A percentile compares a stretch with the other conserved stretches of the same genome.
Conservation (phyloP, 2,113 vertebrate genomes). For the Pterophyllum scalare region DNA sequence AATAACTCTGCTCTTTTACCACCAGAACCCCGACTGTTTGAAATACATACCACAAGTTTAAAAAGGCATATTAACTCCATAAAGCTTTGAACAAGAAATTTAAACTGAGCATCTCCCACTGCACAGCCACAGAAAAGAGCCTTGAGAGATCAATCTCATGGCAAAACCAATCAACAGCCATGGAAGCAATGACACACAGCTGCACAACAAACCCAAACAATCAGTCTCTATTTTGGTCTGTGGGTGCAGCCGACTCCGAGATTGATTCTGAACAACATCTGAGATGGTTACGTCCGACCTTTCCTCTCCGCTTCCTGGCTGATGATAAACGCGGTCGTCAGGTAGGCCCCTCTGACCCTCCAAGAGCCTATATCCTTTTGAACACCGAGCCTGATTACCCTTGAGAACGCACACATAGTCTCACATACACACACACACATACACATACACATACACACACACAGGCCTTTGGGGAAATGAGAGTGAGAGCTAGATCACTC, state of each 20-base stretch:
- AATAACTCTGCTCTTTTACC: constrained; percentile 15
- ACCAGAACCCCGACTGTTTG: constrained; percentile 23
- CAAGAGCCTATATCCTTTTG: constrained; percentile 44
- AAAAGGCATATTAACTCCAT: constrained; percentile 20
- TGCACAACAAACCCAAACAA: constrained; percentile 57
- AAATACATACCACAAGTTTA: neutral
- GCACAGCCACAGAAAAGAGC: constrained; percentile 11
- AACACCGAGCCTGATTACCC: constrained; percentile 67
- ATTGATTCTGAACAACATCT: constrained; percentile 65
- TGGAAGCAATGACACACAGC: constrained; percentile 42
- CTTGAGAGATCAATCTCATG: constrained; percentile 42
- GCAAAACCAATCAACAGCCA: constrained; percentile 52
- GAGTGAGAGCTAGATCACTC: constrained; percentile 36
- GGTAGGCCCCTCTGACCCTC: constrained; percentile 52
- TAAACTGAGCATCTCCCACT: constrained; percentile 18
- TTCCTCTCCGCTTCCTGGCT: constrained; percentile 54
- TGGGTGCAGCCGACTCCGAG: constrained; percentile 5
- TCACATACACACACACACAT: neutral
- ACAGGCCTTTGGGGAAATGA: constrained; percentile 50
- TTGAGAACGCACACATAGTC: constrained; percentile 35
- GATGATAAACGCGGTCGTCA: constrained; percentile 64
- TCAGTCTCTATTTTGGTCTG: constrained; percentile 51
- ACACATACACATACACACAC: constrained; percentile 11
- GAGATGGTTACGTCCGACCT: constrained; percentile 50
- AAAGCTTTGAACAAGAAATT: constrained; percentile 52